Base-by-base conservation (phyloP, 2,113 vertebrate species). In the Rhinopithecus roxellana region DNA sequence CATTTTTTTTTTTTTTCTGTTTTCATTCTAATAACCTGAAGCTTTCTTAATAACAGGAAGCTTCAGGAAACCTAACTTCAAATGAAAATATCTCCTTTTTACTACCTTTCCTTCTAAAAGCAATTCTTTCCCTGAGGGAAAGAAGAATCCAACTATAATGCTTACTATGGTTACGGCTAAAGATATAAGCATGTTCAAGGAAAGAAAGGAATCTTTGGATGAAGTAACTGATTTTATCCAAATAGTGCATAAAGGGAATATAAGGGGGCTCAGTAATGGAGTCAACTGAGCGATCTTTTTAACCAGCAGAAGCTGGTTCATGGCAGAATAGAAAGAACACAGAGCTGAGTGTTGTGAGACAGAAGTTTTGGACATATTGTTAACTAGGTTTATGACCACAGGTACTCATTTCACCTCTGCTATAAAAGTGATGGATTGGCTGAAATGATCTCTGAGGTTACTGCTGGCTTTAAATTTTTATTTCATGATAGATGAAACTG, bases 1-100 rank as follows among this genome's bases (percentile, higher is more conserved):
- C 20, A 38, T 43, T 69, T 85, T 93, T 89, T 55, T 75, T 93
- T 86, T 55, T 75, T 75, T 84, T 70, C 45, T 98, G 94, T 97
- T 96, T 98, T 95, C 82, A 98, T 96, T 96, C 81, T 97, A 97
- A 92, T 97, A 97, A 98, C 79, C 67, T 25, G 20, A 96, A 96
- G 78, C 64, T 95, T 97, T 84, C 88, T 98, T 97, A 96, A 96
- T 97, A 98, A 90, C 6, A 94, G 87, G 79, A 97, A 95, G 86
- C 69, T 92, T 97, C 94, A 89, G 94, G 91, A 97, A 94, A 97
- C 78, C 93, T 86, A 97, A 67, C 89, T 93, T 97, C 94, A 97
- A 94, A 97, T 96, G 52, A 97, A 96, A 97, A 97, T 93, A 61
- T 82, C 92, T 95, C 79, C 40, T 82, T 55, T 74, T 84, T 93